Evolutionary conservation across 2,113 vertebrate species (phyloP), one percentile per base, ranked within the genome.

Genomic region (Apteryx owenii): DNA sequence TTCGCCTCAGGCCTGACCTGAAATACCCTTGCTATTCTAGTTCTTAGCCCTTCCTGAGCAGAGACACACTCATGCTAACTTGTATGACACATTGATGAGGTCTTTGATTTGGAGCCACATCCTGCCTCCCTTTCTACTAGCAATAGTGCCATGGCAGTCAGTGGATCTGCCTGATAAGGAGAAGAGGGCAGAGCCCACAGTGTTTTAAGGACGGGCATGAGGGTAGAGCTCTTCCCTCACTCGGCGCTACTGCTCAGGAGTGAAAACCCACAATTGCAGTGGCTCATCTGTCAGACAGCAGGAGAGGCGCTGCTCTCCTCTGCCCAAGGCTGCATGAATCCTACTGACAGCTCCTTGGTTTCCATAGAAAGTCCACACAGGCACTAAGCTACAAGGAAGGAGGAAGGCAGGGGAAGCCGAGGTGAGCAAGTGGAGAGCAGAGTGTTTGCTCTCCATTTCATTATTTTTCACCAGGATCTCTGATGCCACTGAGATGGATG

Each of bases 1-100:
- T 95, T 97, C 79, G 85, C 95, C 91, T 97, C 94, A 95, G 94
- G 91, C 93, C 93, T 97, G 97, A 97, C 97, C 95, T 95, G 96
- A 96, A 97, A 95, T 97, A 97, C 91, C 96, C 95, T 75, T 92
- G 60, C 83, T 94, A 33, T 93, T 97, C 88, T 73, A 82, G 64
- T 83, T 92, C 80, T n/a, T 95, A 61, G 88, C 60, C 86, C 65
- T 73, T 68, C 22, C 70, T 51, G 29, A 73, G 85, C 31, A 36
- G 81, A 86, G 94, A 21, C 65, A 71, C 62, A 28, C 61, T 94
- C 53, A 5, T 29, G 48, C 48, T 90, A 79, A 65, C 78, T 90
- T 1, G 0, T 28, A 12, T 4, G 78, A 73, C 51, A 73, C 31
- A 2, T 40, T 4, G 5, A 38, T 36, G 68, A 78, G n/a, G 23